Percentiles rank a stretch among this genome's conserved stretches.
Conservation (phyloP, 1,140 invertebrate genomes). For the Cepaea nemoralis region DNA sequence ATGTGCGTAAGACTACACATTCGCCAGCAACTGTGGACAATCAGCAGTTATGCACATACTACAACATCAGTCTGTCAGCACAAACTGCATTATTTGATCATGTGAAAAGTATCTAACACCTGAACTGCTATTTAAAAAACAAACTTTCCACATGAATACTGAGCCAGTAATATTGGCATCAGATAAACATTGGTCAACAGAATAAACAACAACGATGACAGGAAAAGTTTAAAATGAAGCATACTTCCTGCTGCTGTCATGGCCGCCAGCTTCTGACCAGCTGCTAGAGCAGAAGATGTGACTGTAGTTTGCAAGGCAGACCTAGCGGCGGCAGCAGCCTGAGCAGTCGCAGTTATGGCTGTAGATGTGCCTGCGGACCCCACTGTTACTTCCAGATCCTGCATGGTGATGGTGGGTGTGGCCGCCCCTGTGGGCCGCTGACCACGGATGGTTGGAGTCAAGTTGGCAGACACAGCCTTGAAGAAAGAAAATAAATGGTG, state of each 20-base stretch:
- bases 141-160: no score
- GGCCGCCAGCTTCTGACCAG: constrained; percentile 71
- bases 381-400: constrained; percentile 44
- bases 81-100: no score
- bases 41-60: no score
- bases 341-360: constrained; percentile 50
- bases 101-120: no score
- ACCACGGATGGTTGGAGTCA: constrained; percentile 53
- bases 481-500: background rate
- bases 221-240: background rate
- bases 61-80: no score
- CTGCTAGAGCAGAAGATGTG: constrained; percentile 73
- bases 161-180: no score
- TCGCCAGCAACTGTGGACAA: no score
- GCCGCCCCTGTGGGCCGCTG: constrained; percentile 60
- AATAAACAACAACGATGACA: background rate
- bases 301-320: constrained; percentile 60
- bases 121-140: no score
- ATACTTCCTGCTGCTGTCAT: constrained; percentile 43
- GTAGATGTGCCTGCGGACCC: constrained; percentile 60
- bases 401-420: constrained; percentile 55
- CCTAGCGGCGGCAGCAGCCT: constrained; percentile 47
- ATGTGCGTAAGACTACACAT: no score
- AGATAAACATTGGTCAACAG: no score
- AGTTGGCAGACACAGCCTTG: constrained; percentile 59